A percentile compares a stretch with the other conserved stretches of the same genome.
These are phyloP conservation scores for Corythoichthys haematopterus DNA, from an alignment of 2,113 vertebrate species.

Conservation along the genomic window DNA sequence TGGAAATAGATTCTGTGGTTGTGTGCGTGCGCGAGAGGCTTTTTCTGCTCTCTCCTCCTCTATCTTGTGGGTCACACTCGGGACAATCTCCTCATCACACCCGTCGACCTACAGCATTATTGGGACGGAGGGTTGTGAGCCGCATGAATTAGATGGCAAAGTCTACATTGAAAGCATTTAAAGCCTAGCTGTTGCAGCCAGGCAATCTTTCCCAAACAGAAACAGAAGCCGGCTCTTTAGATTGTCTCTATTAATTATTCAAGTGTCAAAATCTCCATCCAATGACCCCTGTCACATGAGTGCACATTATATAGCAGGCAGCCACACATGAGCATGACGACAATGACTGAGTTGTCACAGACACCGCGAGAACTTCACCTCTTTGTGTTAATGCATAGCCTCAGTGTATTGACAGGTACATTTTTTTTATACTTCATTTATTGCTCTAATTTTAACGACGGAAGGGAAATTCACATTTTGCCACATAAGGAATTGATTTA, in stretches of 20 bases:
- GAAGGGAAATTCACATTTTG: neutral
- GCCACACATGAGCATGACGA: constrained; percentile 63
- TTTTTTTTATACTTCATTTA: neutral
- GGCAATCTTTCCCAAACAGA: constrained; percentile 59
- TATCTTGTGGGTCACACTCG: constrained; percentile 52
- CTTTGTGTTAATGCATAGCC: constrained; percentile 44
- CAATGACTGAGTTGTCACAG: constrained; percentile 52
- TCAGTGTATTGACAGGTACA: constrained; percentile 56
- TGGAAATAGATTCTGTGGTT: constrained; percentile 61
- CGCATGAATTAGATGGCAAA: constrained; percentile 58
- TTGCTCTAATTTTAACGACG: neutral
- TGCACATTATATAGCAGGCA: constrained; percentile 77
- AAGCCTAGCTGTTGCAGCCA: constrained; percentile 36
- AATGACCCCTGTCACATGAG: constrained; percentile 75
- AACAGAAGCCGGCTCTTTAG: constrained; percentile 67
- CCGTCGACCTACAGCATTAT: constrained; percentile 37
- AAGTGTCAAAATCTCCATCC: constrained; percentile 70
- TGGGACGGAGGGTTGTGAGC: constrained; percentile 54
- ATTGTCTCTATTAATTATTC: constrained; percentile 77
- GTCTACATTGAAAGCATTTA: constrained; percentile 31
- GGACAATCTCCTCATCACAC: constrained; percentile 52
- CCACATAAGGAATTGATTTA: too few species aligned
- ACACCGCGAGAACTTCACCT: constrained; percentile 43
- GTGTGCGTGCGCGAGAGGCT: constrained; percentile 35
- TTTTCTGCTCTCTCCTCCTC: constrained; percentile 57